Evolutionary conservation across 2,113 vertebrate species (phyloP), one percentile per base, ranked within the genome.

Genomic region (Hystrix cristata): DNA sequence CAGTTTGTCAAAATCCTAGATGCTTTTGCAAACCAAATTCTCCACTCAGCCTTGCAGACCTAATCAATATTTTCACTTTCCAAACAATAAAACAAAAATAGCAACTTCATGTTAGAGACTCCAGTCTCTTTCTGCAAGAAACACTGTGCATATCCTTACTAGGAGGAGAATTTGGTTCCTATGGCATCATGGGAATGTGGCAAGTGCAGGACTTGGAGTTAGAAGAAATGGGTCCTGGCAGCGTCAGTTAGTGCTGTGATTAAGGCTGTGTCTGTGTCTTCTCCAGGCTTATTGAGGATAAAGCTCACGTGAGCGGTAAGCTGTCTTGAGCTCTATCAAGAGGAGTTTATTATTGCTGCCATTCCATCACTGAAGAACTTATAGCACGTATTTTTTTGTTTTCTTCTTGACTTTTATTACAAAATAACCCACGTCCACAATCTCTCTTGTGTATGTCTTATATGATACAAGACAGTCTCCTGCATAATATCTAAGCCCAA

Each of bases 91-190:
- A 86, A 79, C 9, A 76, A 55, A 16, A 65, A 18, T 23, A 85
- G 4, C 38, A 23, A 60, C 19, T 48, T 48, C 21, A 29, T 69
- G 25, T 43, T 83, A 85, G 72, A 78, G 46, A 69, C 46, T 53
- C 16, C 13, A 43, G 31, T 87, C 3, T 14, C 53, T 86, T 87
- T 90, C 29, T 21, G 18, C 5, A 83, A 92, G 43, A 83, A 25
- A 67, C 3, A 62, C 46, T 76, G 34, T 65, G 23, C 16, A 43
- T 18, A 18, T 65, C 25, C 29, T 76, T 93, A 13, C 38, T 64
- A n/a, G 69, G 87, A 84, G 3, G 80, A 94, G 60, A 64, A 4
- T 84, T 90, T 87, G 62, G 31, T 57, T 93, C 60, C 67, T 89
- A 81, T 72, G 82, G 23, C 59, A 53, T 12, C 64, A 31, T 89